phyloP scores from a whole-genome alignment of 2,888 invertebrate genomes.

The Drosophila glabriapex region DNA sequence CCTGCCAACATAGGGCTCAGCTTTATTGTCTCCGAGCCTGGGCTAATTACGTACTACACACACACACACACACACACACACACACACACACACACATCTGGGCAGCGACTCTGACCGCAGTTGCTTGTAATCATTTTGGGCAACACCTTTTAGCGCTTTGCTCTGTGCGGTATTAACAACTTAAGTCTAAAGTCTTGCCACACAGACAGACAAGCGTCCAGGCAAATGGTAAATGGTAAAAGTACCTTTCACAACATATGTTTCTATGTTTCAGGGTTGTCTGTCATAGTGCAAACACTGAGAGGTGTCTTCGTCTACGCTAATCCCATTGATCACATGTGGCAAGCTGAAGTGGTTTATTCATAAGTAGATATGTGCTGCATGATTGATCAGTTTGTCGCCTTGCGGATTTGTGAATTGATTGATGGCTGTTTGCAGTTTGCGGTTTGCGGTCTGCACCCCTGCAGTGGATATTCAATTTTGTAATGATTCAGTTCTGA shows the following conservation, averaged over 20 bases:
- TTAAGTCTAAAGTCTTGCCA: slow-evolving; percentile 35
- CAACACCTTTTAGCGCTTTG: slow-evolving; percentile 52
- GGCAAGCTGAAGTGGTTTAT: slow-evolving; percentile 11
- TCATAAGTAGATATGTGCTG: slow-evolving; percentile 16
- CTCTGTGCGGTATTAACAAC: slow-evolving; percentile 45
- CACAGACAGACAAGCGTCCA: neutral
- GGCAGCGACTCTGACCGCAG: slow-evolving; percentile 29
- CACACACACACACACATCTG: neutral
- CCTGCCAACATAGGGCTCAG: slow-evolving; percentile 18
- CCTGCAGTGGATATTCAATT: too few species aligned
- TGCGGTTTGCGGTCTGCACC: neutral
- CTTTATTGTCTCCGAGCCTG: slow-evolving; percentile 12
- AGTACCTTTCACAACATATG: neutral
- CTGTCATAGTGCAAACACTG: slow-evolving; percentile 31
- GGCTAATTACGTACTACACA: slow-evolving; percentile 51
- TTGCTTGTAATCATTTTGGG: slow-evolving; percentile 42
- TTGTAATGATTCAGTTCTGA: neutral
- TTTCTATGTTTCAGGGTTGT: slow-evolving; percentile 8
- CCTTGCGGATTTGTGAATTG: slow-evolving; percentile 48
- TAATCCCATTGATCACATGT: slow-evolving; percentile 17
- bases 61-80: neutral
- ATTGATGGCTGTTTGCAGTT: slow-evolving; percentile 45
- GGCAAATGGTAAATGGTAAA: slow-evolving; percentile 32
- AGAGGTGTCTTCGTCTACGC: neutral
- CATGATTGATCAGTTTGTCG: slow-evolving; percentile 53